A percentile compares a stretch with the other conserved stretches of the same genome.
These are phyloP conservation scores for Rhinella marina DNA, from an alignment of 2,797 vertebrate genomes.

Conservation along the genomic window DNA sequence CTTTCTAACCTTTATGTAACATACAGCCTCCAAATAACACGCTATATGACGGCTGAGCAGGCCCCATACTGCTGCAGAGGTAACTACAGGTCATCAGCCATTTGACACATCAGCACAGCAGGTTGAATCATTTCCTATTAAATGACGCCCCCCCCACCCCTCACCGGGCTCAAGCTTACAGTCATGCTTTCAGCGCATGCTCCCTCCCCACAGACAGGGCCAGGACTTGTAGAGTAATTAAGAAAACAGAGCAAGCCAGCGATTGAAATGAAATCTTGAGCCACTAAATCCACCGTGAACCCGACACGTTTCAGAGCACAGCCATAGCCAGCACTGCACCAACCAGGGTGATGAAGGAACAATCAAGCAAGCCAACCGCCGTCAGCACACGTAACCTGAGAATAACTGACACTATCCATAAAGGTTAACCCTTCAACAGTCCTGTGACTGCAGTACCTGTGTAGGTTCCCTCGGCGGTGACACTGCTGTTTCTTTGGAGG, in stretches of 20 bases:
- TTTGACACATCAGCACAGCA: slow-evolving; percentile 15
- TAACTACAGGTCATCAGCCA: slow-evolving; percentile 40
- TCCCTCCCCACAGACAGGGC: neutral
- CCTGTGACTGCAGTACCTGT: neutral
- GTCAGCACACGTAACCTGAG: neutral
- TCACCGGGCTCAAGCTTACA: neutral
- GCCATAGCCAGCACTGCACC: neutral
- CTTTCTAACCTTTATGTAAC: neutral
- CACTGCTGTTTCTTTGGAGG: too few relatives aligned
- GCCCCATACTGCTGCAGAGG: neutral
- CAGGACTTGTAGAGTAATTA: neutral
- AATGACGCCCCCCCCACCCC: too few relatives aligned
- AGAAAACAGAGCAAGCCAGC: neutral
- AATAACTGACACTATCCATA: neutral
- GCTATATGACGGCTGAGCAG: neutral
- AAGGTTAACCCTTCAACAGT: neutral
- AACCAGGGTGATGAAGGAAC: neutral
- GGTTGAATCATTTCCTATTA: neutral
- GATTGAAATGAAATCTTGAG: neutral
- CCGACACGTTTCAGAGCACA: neutral
- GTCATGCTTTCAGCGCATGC: neutral
- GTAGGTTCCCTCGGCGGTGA: too few relatives aligned
- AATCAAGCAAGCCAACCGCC: neutral
- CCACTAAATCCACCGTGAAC: neutral
- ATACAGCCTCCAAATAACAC: neutral